Base-by-base conservation (phyloP, 64 coral and sea anemone species). In the Montipora cactus region DNA sequence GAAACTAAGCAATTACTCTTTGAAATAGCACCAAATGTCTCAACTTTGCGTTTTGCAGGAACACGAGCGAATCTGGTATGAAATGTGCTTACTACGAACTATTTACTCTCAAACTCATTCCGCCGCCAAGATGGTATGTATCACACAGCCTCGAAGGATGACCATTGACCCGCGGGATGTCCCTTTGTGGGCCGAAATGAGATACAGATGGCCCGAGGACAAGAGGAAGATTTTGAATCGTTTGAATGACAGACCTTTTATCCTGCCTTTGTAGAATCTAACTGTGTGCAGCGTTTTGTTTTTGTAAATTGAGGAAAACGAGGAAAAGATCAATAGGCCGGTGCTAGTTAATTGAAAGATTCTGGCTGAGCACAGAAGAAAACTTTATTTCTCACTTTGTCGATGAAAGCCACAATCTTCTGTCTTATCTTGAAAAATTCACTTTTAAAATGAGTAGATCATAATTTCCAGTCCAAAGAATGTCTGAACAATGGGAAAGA, bases 81-180 rank as follows among this genome's bases (percentile, higher is more conserved):
- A 86, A 72, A 13, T 86, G 44, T 47, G 45, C 45, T 86, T 86
- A 19, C 45, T 86, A 50, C 62, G 66, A 71, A 71, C 44, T 23
- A 71, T 71, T 49, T 86, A 71, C 82, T n/a, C 66, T 4, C 82
- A 86, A 9, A 86, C 82, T 23, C 82, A 71, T 59, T 86, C 82
- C 1, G 64, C 46, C 3, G 16, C 62, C 67, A 70, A 67, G 46
- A 86, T 86, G 82, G 64, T 86, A 5, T 86, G 82, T 18, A 86
- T 86, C 12, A 49, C 44, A 9, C 47, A 71, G 45, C 82, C 82
- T 2, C 46, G 19, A 21, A 50, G 19, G 15, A 49, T 5, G 3
- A 2, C 1, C 6, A 71, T 86, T 71, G 66, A 86, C 62, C 15
- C 64, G 4, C 45, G n/a, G 82, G 82, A 86, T 71, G 8, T 86